Percentiles rank a stretch among this genome's conserved stretches.
These are phyloP conservation scores for Eubasilissa splendida DNA, from an alignment of 2,888 invertebrate genomes.

Conservation along the genomic window DNA sequence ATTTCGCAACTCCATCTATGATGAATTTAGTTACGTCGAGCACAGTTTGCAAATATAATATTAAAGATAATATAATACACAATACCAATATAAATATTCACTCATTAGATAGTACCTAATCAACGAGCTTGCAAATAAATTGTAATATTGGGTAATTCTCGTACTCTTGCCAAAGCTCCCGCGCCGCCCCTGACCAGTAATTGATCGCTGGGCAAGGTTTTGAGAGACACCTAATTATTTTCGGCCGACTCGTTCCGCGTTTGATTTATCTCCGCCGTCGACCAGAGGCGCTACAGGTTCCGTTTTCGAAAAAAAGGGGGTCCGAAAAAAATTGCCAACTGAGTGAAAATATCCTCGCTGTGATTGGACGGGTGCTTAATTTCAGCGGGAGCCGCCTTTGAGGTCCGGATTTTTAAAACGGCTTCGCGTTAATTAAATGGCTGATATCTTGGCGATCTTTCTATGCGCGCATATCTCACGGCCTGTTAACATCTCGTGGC, in stretches of 20 bases:
- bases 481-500: slow-evolving; percentile 9
- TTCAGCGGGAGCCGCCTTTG: slow-evolving; percentile 26
- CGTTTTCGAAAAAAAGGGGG: slow-evolving; percentile 20
- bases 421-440: slow-evolving; percentile 33
- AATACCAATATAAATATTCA: too few species aligned
- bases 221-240: slow-evolving; percentile 58
- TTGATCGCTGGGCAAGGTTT: slow-evolving; percentile 57
- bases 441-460: slow-evolving; percentile 26
- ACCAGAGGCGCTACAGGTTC: slow-evolving; percentile 43
- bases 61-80: too few species aligned
- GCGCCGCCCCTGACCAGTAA: slow-evolving; percentile 45
- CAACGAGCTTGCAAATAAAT: too few species aligned
- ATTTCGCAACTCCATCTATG: too few species aligned
- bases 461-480: slow-evolving; percentile 10
- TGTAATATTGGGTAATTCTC: too few species aligned
- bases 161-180: not conserved
- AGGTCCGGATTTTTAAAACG: slow-evolving; percentile 17
- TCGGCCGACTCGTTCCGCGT: slow-evolving; percentile 56
- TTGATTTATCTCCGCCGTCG: slow-evolving; percentile 50
- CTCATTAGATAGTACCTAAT: too few species aligned
- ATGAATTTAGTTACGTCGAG: too few species aligned
- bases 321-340: slow-evolving; percentile 19
- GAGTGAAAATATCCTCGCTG: slow-evolving; percentile 31
- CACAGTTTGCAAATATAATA: too few species aligned
- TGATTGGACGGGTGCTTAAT: slow-evolving; percentile 18